Base-by-base conservation (phyloP, 1,140 invertebrate genomes). In the Dermatophagoides farinae region DNA sequence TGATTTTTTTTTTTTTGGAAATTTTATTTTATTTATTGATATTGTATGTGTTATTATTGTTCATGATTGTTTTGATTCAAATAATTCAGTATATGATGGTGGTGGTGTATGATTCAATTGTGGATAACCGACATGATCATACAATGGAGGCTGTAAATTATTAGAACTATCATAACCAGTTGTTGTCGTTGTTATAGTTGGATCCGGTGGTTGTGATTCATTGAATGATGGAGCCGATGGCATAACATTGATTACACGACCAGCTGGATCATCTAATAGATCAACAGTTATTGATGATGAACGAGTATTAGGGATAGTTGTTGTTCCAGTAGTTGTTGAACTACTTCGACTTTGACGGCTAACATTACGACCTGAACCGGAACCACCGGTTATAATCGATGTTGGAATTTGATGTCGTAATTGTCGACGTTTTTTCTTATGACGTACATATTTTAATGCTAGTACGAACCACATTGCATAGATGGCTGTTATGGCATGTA, bases 81-180 rank as follows among this genome's bases (percentile, higher is more conserved):
- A 55, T 20, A 55, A 44, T 14, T 55, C 53, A 4, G 53, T n/a
- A 55, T 55, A 55, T 16, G 53, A 55, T 11, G 53, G 53, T 20
- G 53, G 53, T 23, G 53, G 53, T 20, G 47, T 50, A 18, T 18
- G n/a, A 25, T 55, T 55, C 2, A 25, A 23, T 23, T 43, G 6
- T 39, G 53, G 53, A 55, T 55, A 25, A 23, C 12, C 14, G 14
- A 25, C 14, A 20, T 25, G 53, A 12, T 55, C 53, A 40, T 39
- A 18, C n/a, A 14, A 4, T 18, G 46, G n/a, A 4, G n/a, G 46
- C n/a, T 23, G 18, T 20, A 18, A 18, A 47, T 20, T 23, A 55
- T 18, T 18, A 1, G 53, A 12, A 53, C n/a, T 38, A 53, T 5
- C 20, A 40, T 2, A 39, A 12, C n/a, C n/a, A 23, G 23, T n/a